Evolutionary conservation across 2,888 invertebrate genomes (phyloP).

Genomic region (Homarus gammarus): DNA sequence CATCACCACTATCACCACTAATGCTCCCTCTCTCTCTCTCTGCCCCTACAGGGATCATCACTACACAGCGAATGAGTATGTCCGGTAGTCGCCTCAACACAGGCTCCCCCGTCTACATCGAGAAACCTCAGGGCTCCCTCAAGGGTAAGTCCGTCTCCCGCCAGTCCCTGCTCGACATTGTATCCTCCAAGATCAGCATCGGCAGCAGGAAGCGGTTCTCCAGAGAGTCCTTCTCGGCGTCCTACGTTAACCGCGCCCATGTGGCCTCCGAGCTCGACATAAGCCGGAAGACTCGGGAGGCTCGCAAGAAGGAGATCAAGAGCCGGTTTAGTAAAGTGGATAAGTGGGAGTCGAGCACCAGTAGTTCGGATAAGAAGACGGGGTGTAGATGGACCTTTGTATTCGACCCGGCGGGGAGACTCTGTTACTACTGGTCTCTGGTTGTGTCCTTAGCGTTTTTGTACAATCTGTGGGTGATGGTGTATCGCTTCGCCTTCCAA

Average conservation of each 20-base stretch:
- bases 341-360: constrained; percentile 79
- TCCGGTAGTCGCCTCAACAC: constrained; percentile 82
- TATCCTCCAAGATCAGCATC: constrained; percentile 88
- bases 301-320: constrained; percentile 79
- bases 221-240: constrained; percentile 87
- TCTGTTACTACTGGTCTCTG: constrained; percentile 98
- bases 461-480: constrained; percentile 98
- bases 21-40: background rate
- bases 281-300: constrained; percentile 82
- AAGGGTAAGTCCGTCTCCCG: constrained; percentile 82
- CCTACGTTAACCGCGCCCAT: constrained; percentile 84
- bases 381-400: constrained; percentile 94
- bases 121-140: constrained; percentile 77
- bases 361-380: constrained; percentile 82
- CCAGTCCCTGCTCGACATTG: constrained; percentile 85
- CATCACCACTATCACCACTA: background rate
- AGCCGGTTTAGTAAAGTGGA: constrained; percentile 78
- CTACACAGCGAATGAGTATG: constrained; percentile 82
- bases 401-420: constrained; percentile 97
- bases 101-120: constrained; percentile 79
- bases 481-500: constrained; percentile 98
- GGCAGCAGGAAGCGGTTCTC: constrained; percentile 81
- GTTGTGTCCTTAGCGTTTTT: constrained; percentile 96
- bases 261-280: constrained; percentile 88
- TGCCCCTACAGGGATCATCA: constrained; percentile 78